A percentile compares a stretch with the other conserved stretches of the same genome.
Evolutionary conservation across 2,113 vertebrate species (phyloP).

Genomic region (Callospermophilus lateralis): DNA sequence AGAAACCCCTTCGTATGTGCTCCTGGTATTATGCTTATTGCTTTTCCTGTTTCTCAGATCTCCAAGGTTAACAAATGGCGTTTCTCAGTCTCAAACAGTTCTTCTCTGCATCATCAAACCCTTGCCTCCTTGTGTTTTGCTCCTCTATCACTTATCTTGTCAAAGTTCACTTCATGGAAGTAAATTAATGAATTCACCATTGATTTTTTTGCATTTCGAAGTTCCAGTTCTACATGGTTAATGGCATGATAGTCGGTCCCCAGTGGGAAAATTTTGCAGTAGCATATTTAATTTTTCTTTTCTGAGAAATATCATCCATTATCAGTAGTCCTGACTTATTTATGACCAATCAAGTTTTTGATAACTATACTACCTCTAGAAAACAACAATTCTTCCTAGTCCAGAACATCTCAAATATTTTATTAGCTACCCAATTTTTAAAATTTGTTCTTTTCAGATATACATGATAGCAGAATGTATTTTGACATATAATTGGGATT

Average conservation of each 20-base stretch:
- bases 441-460: too few relatives aligned
- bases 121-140: background rate
- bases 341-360: background rate
- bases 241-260: background rate
- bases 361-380: background rate
- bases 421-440: too few relatives aligned
- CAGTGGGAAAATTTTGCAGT: background rate
- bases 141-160: background rate
- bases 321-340: background rate
- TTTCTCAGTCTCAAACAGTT: background rate
- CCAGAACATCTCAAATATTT: background rate
- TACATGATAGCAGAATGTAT: too few relatives aligned
- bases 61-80: background rate
- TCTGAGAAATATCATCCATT: background rate
- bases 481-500: too few relatives aligned
- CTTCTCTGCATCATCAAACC: background rate
- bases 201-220: background rate
- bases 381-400: background rate
- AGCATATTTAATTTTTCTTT: background rate
- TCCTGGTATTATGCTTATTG: too few relatives aligned
- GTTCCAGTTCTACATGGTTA: background rate
- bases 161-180: background rate
- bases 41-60: background rate
- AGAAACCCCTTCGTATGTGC: background rate
- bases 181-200: background rate